Base-by-base conservation (phyloP, 1,140 invertebrate species). In the Himalopsyche phryganea region DNA sequence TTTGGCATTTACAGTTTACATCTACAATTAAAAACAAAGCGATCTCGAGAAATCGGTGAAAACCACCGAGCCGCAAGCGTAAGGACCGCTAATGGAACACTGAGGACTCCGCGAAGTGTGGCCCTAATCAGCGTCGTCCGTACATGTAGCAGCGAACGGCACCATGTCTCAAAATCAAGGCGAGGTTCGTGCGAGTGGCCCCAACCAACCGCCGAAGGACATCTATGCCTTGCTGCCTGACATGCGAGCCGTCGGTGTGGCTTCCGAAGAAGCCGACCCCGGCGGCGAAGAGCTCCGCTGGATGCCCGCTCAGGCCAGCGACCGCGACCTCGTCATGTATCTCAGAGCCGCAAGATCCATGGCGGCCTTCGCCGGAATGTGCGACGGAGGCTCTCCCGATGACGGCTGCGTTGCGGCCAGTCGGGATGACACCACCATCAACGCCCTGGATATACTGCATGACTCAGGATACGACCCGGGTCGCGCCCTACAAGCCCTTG, bases 301-400 rank as follows among this genome's bases (percentile, higher is more conserved):
- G 96, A 81, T 91, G 70, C 94, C 94, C 54, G 88, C 89, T 65
- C 87, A 91, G 80, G 87, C 93, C 53, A 83, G 90, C 67, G 95
- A 98, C 79, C 86, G 90, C 65, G 95, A 98, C 80, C 85, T 98
- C 68, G 85, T 97, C 69, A 97, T 98, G 93, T 98, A 96, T 79
- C 84, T 98, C 67, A 83, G 94, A 69, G 96, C 95, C 64, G 96
- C 95, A 52, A 85, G 96, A 64, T 97, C 90, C 40, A 93, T 94
- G 89, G 91, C 91, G 67, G 94, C 95, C 45, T 98, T 97, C 81
- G 71, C 75, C 64, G 91, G 94, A 66, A 97, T 98, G 92, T 98
- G 95, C 85, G 94, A 98, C 82, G 94, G 95, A 53, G 95, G 94
- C 62, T 92, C 93, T 59, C 90, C 92, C 10, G 94, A 97, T 75